Base-by-base conservation (phyloP, 35 echinoderm and acorn worm species). In the Apostichopus parvimensis region DNA sequence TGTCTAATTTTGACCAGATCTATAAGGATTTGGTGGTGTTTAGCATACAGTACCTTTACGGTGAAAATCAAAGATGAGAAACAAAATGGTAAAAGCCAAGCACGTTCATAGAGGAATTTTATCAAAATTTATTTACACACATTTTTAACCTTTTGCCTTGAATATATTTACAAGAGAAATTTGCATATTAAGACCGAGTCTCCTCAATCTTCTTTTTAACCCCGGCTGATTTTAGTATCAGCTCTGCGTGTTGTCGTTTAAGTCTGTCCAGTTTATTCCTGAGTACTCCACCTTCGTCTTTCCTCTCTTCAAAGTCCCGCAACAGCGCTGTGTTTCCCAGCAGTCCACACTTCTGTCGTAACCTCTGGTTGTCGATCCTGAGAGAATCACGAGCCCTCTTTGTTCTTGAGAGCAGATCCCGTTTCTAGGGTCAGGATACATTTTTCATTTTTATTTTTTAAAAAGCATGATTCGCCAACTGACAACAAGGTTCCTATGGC, bases 141-240 rank as follows among this genome's bases (percentile, higher is more conserved):
- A 54, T 9, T 22, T 12, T 53, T 80, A 80, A 34, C 52, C 78
- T 53, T 53, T 80, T 80, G 78, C 12, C 18, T 1, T 53, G 2
- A 8, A 80, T 28, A 77, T 12, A 78, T 34, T 9, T 14, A 6
- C 7, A 21, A 78, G 23, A 12, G 20, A 78, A 78, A 78, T 21
- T 26, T 78, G 20, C n/a, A 20, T 53, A 54, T 88, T 64, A 79
- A 59, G 92, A 68, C 77, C 84, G 92, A 14, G 90, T 87, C 23
- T 95, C 94, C 26, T 98, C 97, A 84, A 98, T 98, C 76, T 98
- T 98, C 87, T 92, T 95, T 77, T 86, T 94, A 0, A 98, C 91
- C 8, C 97, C 97, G 24, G 95, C 90, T 25, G 87, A 89, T 59
- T 94, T 94, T 12, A 98, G 83, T 0, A 93, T 92, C 14, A 98